A percentile compares a stretch with the other conserved stretches of the same genome.
Evolutionary conservation across 2,113 vertebrate genomes (phyloP).

Genomic region (Probosciger aterrimus): DNA sequence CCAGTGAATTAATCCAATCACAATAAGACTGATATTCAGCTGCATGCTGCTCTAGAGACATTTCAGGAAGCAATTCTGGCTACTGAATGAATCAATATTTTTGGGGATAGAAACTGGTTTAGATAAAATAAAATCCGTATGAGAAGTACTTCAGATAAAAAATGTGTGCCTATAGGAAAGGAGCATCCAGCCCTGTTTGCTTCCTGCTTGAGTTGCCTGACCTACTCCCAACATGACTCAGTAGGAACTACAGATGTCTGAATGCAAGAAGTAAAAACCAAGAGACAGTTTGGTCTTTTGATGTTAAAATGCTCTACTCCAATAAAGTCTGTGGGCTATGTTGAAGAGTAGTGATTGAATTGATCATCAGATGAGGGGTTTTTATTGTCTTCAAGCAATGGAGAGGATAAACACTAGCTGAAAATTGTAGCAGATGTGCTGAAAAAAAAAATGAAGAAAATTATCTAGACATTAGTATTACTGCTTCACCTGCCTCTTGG

Average conservation of each 20-base stretch:
- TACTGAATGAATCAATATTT: neutral
- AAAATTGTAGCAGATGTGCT: neutral
- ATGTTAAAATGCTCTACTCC: neutral
- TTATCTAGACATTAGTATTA: neutral
- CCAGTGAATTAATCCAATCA: slow-evolving; percentile 29
- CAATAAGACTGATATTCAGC: slow-evolving; percentile 1
- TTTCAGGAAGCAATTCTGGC: slow-evolving; percentile 19
- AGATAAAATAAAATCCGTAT: neutral
- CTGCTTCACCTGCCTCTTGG: neutral
- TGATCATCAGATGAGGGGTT: neutral
- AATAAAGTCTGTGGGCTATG: neutral
- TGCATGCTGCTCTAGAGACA: neutral
- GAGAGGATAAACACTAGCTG: neutral
- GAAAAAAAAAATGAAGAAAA: neutral
- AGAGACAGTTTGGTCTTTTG: neutral
- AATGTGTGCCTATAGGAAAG: neutral
- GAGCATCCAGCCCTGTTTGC: neutral
- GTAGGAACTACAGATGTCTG: neutral
- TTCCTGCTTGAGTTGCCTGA: neutral
- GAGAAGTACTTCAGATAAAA: neutral
- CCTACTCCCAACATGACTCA: neutral
- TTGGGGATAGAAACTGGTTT: neutral
- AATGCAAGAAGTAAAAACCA: neutral
- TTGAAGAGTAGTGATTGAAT: neutral
- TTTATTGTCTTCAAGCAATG: neutral